Evolutionary conservation across 2,113 vertebrate species (phyloP).

Genomic region (Tauraco erythrolophus): DNA sequence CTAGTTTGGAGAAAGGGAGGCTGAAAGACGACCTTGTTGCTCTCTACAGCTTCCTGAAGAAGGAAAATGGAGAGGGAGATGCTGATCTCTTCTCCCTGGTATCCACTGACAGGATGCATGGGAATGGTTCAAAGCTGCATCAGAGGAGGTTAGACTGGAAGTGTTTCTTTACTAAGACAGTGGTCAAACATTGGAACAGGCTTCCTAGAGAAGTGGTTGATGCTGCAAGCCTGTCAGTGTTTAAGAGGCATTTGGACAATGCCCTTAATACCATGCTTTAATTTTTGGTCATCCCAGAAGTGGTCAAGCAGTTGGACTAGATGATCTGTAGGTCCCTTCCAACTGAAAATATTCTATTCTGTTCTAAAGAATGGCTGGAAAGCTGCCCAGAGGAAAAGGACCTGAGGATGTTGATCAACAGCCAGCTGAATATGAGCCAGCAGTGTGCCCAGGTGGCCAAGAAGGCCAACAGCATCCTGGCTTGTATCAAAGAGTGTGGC

Average conservation of each 20-base stretch:
- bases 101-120: neutral
- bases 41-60: too few relatives aligned
- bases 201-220: neutral
- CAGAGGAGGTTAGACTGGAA: neutral
- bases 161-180: neutral
- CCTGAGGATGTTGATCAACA: neutral
- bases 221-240: neutral
- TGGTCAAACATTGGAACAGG: neutral
- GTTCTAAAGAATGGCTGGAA: neutral
- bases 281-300: neutral
- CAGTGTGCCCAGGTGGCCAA: neutral
- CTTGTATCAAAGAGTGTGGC: too few relatives aligned
- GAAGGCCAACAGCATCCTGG: neutral
- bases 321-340: neutral
- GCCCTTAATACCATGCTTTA: neutral
- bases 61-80: neutral
- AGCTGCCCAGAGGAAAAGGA: neutral
- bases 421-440: fast-evolving
- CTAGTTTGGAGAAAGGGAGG: too few relatives aligned
- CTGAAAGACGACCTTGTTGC: too few relatives aligned
- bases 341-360: neutral
- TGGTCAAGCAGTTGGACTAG: neutral
- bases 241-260: neutral
- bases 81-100: neutral
- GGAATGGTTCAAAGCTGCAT: neutral